A percentile compares a stretch with the other conserved stretches of the same genome.
Evolutionary conservation across 2,888 invertebrate species (phyloP).

Genomic region (Hymenopus coronatus): DNA sequence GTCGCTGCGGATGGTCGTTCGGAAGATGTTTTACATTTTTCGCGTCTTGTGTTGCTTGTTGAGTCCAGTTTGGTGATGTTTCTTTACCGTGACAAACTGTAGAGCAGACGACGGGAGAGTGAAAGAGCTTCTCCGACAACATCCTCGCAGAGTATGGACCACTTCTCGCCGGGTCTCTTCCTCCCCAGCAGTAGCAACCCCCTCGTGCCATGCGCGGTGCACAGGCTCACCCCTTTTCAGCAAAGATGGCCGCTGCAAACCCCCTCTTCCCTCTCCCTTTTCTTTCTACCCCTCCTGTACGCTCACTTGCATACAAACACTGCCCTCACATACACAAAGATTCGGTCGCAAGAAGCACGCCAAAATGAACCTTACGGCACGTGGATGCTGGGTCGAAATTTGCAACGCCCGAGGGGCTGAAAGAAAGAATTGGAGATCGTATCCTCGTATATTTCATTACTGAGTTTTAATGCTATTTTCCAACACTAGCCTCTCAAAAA

Average conservation of each 20-base stretch:
- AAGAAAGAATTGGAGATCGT: not conserved
- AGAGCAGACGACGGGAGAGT: not conserved
- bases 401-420: not conserved
- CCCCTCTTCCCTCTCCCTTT: not conserved
- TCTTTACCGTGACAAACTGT: not conserved
- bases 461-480: not conserved
- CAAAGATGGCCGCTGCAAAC: slow-evolving; percentile 12
- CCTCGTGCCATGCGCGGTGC: not conserved
- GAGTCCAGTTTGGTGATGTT: not conserved
- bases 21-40: not conserved
- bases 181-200: not conserved
- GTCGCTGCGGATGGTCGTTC: not conserved
- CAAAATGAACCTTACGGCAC: not conserved
- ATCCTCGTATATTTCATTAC: not conserved
- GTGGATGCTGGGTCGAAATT: not conserved
- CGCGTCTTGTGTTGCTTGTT: not conserved
- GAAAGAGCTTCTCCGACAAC: not conserved
- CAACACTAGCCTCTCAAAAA: not conserved
- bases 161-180: not conserved
- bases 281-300: not conserved
- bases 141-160: not conserved
- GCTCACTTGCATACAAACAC: not conserved
- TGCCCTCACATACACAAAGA: not conserved
- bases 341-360: not conserved
- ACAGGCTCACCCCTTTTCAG: slow-evolving; percentile 15